phyloP scores from a whole-genome alignment of 1,140 invertebrate species.

The Pissodes strobi region DNA sequence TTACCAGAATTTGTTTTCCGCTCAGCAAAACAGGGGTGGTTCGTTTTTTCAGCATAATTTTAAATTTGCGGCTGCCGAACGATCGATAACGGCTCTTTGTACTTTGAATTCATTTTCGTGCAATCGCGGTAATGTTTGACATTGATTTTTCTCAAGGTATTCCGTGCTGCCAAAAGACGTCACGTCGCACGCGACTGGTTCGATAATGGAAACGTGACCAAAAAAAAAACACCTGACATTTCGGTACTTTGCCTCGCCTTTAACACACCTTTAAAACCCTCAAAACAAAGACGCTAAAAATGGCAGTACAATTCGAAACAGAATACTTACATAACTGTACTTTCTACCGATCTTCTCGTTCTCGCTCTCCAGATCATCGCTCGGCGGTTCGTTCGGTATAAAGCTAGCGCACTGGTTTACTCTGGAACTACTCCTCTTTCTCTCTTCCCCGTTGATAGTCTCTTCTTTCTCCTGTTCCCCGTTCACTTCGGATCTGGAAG shows the following conservation, averaged over 20 bases:
- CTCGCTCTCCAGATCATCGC: conserved; percentile 37
- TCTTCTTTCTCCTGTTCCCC: conserved; percentile 37
- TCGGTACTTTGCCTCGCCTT: too few relatives aligned
- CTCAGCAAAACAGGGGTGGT: conserved; percentile 1
- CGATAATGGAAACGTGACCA: too few relatives aligned
- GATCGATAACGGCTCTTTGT: conserved; percentile 5
- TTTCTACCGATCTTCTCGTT: conserved; percentile 30
- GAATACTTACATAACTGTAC: conserved; percentile 31
- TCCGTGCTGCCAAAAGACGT: too few relatives aligned
- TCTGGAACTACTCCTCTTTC: conserved; percentile 31
- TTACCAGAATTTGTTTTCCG: conserved; percentile 29
- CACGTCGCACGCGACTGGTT: too few relatives aligned
- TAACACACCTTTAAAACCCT: too few relatives aligned
- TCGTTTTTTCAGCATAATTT: conserved; percentile 29
- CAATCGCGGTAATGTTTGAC: conserved; percentile 1
- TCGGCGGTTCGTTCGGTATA: conserved; percentile 57
- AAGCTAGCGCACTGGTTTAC: conserved; percentile 62
- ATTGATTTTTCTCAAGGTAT: conserved; percentile 11
- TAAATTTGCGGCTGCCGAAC: neutral
- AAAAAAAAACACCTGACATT: too few relatives aligned
- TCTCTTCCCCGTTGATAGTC: conserved; percentile 32
- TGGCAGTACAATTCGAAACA: neutral
- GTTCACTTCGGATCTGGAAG: conserved; percentile 23
- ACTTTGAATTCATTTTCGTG: conserved; percentile 13
- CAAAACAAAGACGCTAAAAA: neutral